Evolutionary conservation across 1,140 invertebrate species (phyloP).

Genomic region (Aphis craccivora): DNA sequence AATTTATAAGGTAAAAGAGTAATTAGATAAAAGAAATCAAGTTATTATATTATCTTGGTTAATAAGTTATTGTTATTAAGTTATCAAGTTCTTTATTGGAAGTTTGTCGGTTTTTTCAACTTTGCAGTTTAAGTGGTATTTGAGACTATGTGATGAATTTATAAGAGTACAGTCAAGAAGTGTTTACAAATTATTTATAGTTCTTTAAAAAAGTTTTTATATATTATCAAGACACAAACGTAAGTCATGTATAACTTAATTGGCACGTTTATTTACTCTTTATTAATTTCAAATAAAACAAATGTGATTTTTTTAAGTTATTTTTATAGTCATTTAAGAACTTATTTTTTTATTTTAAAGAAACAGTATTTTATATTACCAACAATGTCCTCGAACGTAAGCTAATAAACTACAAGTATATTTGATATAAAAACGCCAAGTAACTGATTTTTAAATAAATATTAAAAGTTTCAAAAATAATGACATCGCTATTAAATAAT

Average conservation of each 20-base stretch:
- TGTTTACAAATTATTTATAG: slow-evolving; percentile 25
- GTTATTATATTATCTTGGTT: background rate
- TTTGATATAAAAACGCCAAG: background rate
- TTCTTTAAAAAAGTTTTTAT: background rate
- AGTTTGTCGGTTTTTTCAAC: slow-evolving; percentile 10
- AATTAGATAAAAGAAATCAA: background rate
- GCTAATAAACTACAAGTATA: background rate
- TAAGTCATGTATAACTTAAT: background rate
- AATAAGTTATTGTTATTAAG: background rate
- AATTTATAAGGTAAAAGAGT: background rate
- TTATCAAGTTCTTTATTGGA: background rate
- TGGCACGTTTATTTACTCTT: background rate
- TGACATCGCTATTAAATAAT: background rate
- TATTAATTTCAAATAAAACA: background rate
- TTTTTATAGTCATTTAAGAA: background rate
- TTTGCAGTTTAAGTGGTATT: background rate
- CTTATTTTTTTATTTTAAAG: background rate
- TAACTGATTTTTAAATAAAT: background rate
- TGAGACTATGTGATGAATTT: background rate
- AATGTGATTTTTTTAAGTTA: background rate
- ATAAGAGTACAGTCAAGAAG: background rate
- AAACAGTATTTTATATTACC: too few species aligned
- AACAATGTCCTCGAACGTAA: background rate
- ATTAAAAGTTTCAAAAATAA: background rate
- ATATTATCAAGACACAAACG: background rate